Percentiles rank a stretch among this genome's conserved stretches.
phyloP scores from a whole-genome alignment of 2,888 invertebrate species.

The Philereme vetulata region DNA sequence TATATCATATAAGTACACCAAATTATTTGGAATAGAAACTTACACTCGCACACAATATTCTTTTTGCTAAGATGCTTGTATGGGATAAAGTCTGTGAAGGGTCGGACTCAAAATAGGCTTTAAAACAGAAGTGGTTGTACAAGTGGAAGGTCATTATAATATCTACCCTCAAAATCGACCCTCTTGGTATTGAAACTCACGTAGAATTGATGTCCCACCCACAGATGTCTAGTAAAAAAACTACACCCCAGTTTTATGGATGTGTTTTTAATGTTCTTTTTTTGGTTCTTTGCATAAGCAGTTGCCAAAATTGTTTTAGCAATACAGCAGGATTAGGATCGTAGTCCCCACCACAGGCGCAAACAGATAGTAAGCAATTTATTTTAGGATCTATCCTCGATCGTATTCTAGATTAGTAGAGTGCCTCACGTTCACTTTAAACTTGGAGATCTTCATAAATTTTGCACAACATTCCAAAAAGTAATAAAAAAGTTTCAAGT shows the following conservation, averaged over 20 bases:
- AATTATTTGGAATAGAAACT: constrained; percentile 1
- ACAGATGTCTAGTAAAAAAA: constrained; percentile 42
- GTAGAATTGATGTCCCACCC: constrained; percentile 57
- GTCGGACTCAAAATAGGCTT: constrained; percentile 41
- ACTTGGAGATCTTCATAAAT: too few species aligned
- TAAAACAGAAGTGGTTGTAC: constrained; percentile 56
- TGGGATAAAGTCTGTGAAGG: neutral
- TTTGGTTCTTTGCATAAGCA: constrained; percentile 41
- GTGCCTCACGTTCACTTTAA: too few species aligned
- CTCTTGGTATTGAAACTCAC: constrained; percentile 53
- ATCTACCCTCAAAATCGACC: constrained; percentile 53
- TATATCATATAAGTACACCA: neutral
- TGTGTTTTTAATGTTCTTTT: constrained; percentile 49
- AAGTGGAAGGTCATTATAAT: constrained; percentile 61
- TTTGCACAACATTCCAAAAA: constrained; percentile 4
- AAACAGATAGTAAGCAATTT: too few species aligned
- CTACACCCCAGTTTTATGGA: constrained; percentile 45
- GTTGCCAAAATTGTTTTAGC: constrained; percentile 25
- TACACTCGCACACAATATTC: too few species aligned
- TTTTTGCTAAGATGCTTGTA: too few species aligned
- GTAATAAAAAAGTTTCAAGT: constrained; percentile 28
- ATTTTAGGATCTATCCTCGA: too few species aligned
- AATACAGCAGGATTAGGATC: neutral
- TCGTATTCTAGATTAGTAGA: too few species aligned
- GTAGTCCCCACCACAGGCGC: too few species aligned